These are phyloP conservation scores for Vanessa tameamea DNA, from an alignment of 1,140 invertebrate genomes.

Conservation along the genomic window DNA sequence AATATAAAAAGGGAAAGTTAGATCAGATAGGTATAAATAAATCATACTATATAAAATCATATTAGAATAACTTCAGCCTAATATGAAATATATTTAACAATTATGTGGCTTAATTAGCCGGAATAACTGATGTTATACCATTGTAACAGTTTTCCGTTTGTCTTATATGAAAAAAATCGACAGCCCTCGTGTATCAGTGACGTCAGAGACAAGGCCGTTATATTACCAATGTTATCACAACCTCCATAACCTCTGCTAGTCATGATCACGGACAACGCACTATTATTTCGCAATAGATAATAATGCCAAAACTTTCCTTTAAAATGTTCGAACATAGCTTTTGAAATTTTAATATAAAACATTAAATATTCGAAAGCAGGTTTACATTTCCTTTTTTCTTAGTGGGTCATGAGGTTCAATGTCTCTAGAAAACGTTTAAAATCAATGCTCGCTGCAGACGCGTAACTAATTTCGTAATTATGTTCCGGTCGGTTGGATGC, in stretches of 20 bases:
- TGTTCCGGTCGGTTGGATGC: conserved; percentile 49
- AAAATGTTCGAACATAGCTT: background rate
- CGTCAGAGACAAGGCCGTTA: conserved; percentile 4
- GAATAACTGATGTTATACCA: too few species aligned
- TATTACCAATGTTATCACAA: conserved; percentile 8
- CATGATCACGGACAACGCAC: conserved; percentile 16
- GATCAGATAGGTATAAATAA: too few species aligned
- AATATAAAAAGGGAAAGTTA: too few species aligned
- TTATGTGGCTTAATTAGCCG: too few species aligned
- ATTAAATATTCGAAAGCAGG: too few species aligned
- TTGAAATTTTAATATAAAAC: too few species aligned
- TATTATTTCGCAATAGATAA: background rate
- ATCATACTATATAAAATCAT: too few species aligned
- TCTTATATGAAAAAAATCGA: too few species aligned
- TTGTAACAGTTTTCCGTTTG: too few species aligned
- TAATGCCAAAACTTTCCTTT: background rate
- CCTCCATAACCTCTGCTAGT: conserved; percentile 10
- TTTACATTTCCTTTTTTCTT: too few species aligned
- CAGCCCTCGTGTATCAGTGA: conserved; percentile 1
- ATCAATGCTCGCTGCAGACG: conserved; percentile 29
- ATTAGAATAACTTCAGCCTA: too few species aligned
- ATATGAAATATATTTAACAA: too few species aligned
- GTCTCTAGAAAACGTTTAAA: conserved; percentile 27
- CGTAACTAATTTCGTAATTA: conserved; percentile 43
- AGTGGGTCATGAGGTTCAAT: conserved; percentile 31